phyloP scores from a whole-genome alignment of 2,888 invertebrate genomes.

The Lissocephala sabroskyi region DNA sequence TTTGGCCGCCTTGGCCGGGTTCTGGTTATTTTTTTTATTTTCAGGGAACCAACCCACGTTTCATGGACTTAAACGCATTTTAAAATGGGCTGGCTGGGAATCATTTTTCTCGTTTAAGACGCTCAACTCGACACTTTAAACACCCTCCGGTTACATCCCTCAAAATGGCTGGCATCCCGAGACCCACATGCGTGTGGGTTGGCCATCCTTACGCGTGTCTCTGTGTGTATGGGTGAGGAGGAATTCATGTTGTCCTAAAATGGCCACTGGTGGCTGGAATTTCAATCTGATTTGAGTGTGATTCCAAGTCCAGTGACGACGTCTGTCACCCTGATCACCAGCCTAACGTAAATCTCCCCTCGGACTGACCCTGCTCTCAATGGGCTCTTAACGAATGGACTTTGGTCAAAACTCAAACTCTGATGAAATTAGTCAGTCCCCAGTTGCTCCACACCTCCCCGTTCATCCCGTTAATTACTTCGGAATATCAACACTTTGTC shows the following conservation, averaged over 20 bases:
- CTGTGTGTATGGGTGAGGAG: conserved; percentile 8
- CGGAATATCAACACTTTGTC: conserved; percentile 69
- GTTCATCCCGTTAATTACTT: conserved; percentile 72
- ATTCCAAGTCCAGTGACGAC: conserved; percentile 21
- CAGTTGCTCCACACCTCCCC: no score
- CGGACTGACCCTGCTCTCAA: conserved; percentile 39
- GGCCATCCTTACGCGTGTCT: neutral
- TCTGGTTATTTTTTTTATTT: conserved; percentile 8
- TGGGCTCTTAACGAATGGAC: conserved; percentile 69
- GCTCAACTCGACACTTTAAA: conserved; percentile 62
- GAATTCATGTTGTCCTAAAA: conserved; percentile 7
- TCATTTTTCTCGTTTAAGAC: conserved; percentile 53
- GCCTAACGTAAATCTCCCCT: no score
- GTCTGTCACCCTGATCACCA: conserved; percentile 33
- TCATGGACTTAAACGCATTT: conserved; percentile 44
- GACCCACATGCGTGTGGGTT: neutral
- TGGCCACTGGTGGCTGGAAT: conserved; percentile 41
- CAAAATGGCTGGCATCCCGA: neutral
- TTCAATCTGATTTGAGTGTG: conserved; percentile 43
- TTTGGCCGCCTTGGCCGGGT: conserved; percentile 17
- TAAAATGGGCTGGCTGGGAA: conserved; percentile 32
- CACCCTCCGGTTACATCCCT: conserved; percentile 36
- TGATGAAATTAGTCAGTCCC: conserved; percentile 59
- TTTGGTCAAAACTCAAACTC: conserved; percentile 65
- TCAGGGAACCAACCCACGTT: conserved; percentile 33